A percentile compares a stretch with the other conserved stretches of the same genome.
Evolutionary conservation across 2,797 vertebrate species (phyloP).

Genomic region (Sebastes miniatus): DNA sequence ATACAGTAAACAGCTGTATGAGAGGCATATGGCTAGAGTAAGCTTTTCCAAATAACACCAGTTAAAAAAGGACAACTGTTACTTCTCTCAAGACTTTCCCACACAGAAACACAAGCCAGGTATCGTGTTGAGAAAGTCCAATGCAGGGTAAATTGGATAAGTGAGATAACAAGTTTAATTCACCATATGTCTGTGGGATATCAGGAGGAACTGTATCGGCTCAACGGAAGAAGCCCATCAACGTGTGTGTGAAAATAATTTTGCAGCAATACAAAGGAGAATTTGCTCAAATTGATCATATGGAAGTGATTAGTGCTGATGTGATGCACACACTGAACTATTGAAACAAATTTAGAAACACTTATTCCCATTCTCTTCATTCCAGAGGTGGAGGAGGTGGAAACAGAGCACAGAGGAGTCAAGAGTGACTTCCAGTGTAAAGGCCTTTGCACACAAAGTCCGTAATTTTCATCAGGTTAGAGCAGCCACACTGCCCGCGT

Average conservation of each 20-base stretch:
- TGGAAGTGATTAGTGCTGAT: slow-evolving; percentile 34
- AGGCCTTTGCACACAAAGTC: no score
- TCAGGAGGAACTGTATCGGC: background rate
- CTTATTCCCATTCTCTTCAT: background rate
- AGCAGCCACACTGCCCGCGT: no score
- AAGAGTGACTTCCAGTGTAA: background rate
- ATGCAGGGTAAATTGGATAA: slow-evolving; percentile 12
- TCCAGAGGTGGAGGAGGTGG: background rate
- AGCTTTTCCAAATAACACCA: background rate
- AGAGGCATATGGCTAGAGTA: background rate
- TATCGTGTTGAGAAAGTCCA: background rate
- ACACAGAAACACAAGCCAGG: slow-evolving; percentile 14
- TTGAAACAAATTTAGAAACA: background rate
- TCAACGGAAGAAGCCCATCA: background rate
- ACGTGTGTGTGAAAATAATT: background rate
- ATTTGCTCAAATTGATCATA: slow-evolving; percentile 28
- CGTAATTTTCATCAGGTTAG: no score
- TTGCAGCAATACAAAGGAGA: background rate
- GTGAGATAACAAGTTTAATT: slow-evolving; percentile 22
- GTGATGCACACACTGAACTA: slow-evolving; percentile 7
- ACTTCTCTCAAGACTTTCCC: background rate
- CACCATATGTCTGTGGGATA: background rate
- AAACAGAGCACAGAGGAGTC: background rate
- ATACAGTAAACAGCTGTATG: slow-evolving; percentile 5
- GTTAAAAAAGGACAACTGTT: background rate